These are phyloP conservation scores for Ictalurus punctatus DNA, from an alignment of 2,113 vertebrate genomes.

Conservation along the genomic window DNA sequence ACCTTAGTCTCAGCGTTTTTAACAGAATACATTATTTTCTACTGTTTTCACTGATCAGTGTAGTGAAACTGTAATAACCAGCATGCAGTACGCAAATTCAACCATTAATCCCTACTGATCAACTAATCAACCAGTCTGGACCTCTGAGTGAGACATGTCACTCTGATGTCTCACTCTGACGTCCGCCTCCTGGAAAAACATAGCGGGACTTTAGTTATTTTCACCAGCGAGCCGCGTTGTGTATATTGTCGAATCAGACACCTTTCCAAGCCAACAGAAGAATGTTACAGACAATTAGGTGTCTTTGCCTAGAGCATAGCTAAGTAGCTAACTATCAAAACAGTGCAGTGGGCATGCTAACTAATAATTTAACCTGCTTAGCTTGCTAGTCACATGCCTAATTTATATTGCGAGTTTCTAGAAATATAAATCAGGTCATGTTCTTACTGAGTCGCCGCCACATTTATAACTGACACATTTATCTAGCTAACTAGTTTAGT, in stretches of 20 bases:
- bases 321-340: neutral
- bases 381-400: neutral
- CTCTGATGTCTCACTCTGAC: neutral
- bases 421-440: too few species aligned
- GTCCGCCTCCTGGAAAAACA: neutral
- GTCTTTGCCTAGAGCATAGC: neutral
- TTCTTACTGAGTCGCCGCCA: too few species aligned
- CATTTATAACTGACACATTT: too few species aligned
- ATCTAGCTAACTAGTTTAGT: too few species aligned
- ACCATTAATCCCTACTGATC: neutral
- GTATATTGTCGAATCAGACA: neutral
- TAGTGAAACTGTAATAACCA: neutral
- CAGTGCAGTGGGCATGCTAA: neutral
- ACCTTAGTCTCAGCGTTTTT: neutral
- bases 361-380: neutral
- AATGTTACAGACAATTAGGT: neutral
- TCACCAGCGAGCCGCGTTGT: neutral
- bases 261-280: neutral
- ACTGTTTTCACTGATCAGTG: neutral
- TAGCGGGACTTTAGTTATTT: neutral
- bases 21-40: neutral
- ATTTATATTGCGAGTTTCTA: too few species aligned
- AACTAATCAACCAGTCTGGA: neutral
- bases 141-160: neutral
- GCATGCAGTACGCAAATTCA: neutral